Base-by-base conservation (phyloP, 2,113 vertebrate species). In the Zosterops japonicus region DNA sequence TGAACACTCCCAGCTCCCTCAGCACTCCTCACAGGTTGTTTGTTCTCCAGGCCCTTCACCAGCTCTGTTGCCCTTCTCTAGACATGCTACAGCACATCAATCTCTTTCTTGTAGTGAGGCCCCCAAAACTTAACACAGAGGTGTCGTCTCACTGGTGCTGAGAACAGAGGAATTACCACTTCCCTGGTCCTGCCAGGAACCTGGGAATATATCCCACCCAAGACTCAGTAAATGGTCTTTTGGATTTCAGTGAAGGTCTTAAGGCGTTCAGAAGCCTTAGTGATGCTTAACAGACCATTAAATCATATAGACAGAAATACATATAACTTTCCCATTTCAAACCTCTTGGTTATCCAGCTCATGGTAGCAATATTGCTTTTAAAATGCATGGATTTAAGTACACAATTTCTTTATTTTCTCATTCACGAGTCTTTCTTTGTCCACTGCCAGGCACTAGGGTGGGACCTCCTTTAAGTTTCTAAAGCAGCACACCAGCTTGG, bases 131-230 rank as follows among this genome's bases (percentile, higher is more conserved):
- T 49, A 39, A 2, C 24, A 14, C 16, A 11, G 24, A 74, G 28
- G 2, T 52, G 28, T n/a, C 10, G 13, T 39, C 33, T 59, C 60
- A 46, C 6, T 0, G 0, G 2, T 44, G 12, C 12, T 3, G 0
- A 39, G 36, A 59, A 29, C 33, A 52, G 33, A 35, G 23, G 28
- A 60, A 29, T 39, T 74, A 39, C 11, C n/a, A 28, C n/a, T 46
- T 60, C 23, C 8, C 8, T 53, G 14, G 27, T 46, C 3, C 15
- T 68, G 11, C 24, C 41, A n/a, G 28, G 44, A 74, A 39, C 19
- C 36, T 46, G 18, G 36, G 21, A 41, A 46, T 80, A 53, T 18
- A 64, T 36, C 25, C 19, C n/a, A 70, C 22, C 22, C 17, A 9
- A 57, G 17, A 27, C 13, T 44, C n/a, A 44, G 17, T 5, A 46